phyloP scores from a whole-genome alignment of 2,113 vertebrate species.

The Camelus dromedarius region DNA sequence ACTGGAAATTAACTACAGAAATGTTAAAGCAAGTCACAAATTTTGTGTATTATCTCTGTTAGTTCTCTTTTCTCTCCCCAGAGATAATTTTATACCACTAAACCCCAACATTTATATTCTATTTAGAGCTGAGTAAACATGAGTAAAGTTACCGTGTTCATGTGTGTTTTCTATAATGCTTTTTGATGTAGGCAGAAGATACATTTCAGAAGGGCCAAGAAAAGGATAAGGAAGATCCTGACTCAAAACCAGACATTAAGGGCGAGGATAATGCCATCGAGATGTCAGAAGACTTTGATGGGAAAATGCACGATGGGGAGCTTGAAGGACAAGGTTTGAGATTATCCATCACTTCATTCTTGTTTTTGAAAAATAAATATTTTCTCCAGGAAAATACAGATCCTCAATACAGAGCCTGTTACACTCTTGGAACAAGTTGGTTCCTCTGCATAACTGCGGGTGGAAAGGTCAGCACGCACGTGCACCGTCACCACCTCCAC shows the following conservation, averaged over 20 bases:
- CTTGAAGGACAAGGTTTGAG: slow-evolving; percentile 90
- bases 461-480: neutral
- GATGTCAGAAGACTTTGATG: slow-evolving; percentile 99
- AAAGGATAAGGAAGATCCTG: slow-evolving; percentile 92
- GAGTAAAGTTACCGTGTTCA: neutral
- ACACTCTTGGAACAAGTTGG: neutral
- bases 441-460: neutral
- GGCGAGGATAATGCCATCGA: slow-evolving; percentile 97
- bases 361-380: neutral
- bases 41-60: neutral
- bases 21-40: slow-evolving; percentile 22
- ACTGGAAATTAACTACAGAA: slow-evolving; percentile 18
- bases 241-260: slow-evolving; percentile 92
- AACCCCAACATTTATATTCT: neutral
- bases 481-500: neutral
- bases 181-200: slow-evolving; percentile 94
- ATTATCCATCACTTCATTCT: neutral
- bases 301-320: slow-evolving; percentile 95
- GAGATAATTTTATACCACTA: neutral
- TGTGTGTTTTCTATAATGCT: slow-evolving; percentile 11
- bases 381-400: neutral
- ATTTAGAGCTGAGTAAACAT: neutral
- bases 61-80: neutral
- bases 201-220: slow-evolving; percentile 93
- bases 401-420: neutral